phyloP scores from a whole-genome alignment of 2,113 vertebrate species.

The Bostrychus sinensis region DNA sequence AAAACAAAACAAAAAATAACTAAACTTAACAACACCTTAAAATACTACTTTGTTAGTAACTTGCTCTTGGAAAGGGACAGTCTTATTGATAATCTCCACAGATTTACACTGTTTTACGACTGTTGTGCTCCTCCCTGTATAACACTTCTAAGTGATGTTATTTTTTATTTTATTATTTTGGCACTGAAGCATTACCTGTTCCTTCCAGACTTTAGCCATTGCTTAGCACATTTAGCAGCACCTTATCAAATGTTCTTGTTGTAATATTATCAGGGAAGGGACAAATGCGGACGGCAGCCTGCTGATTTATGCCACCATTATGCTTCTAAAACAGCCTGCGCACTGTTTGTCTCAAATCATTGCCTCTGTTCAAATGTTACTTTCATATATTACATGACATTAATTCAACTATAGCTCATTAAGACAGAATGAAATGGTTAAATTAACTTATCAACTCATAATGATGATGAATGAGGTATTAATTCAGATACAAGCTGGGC shows the following conservation, averaged over 20 bases:
- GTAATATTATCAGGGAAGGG: conserved; percentile 78
- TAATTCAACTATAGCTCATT: conserved; percentile 99
- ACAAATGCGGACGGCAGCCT: conserved; percentile 80
- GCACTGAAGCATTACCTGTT: too few relatives aligned
- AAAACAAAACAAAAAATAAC: too few relatives aligned
- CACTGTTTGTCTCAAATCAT: conserved; percentile 99
- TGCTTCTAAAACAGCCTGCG: conserved; percentile 93
- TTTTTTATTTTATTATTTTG: too few relatives aligned
- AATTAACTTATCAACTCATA: conserved; percentile 99
- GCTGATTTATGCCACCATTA: conserved; percentile 95
- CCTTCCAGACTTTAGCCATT: too few relatives aligned
- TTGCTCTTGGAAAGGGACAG: too few relatives aligned
- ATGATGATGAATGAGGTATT: conserved; percentile 99
- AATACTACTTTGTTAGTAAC: too few relatives aligned
- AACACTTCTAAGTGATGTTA: too few relatives aligned
- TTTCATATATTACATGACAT: conserved; percentile 99
- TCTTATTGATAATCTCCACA: too few relatives aligned
- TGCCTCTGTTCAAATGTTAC: conserved; percentile 99
- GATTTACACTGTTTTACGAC: too few relatives aligned
- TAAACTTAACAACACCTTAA: too few relatives aligned
- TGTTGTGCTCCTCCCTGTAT: too few relatives aligned
- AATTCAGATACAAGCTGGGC: conserved; percentile 99
- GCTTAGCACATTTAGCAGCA: background rate
- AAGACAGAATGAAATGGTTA: conserved; percentile 99
- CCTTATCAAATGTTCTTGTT: background rate